Percentiles rank a stretch among this genome's conserved stretches.
Evolutionary conservation across 2,888 invertebrate genomes (phyloP).

Genomic region (Mamestra brassicae): DNA sequence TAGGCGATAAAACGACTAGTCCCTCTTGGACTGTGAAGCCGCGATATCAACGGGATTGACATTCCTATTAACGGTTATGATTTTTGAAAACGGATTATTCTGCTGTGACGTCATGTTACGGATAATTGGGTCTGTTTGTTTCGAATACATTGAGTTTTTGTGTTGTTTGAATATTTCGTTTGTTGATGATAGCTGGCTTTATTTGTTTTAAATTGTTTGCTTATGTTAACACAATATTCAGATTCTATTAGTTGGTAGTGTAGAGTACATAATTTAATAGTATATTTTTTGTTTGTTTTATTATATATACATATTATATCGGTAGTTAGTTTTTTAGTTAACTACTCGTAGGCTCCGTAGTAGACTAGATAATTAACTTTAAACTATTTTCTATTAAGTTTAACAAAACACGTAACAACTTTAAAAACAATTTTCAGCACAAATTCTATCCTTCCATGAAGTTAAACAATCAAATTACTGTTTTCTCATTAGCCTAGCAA

Average conservation of each 20-base stretch:
- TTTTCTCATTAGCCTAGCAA: conserved; percentile 44
- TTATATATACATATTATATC: too few relatives aligned
- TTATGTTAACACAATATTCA: neutral
- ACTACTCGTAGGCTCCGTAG: neutral
- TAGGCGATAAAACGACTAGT: conserved; percentile 61
- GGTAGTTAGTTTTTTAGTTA: neutral
- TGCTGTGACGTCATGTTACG: conserved; percentile 26
- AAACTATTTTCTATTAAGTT: too few relatives aligned
- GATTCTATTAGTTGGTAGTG: neutral
- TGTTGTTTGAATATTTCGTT: conserved; percentile 8
- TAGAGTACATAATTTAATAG: neutral
- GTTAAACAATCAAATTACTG: conserved; percentile 43
- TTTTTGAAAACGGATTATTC: conserved; percentile 57
- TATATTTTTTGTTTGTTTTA: neutral
- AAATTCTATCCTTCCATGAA: conserved; percentile 33
- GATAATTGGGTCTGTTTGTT: conserved; percentile 44
- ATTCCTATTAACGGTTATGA: conserved; percentile 63
- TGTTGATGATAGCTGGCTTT: conserved; percentile 7
- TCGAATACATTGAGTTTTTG: conserved; percentile 7
- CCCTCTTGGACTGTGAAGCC: conserved; percentile 55
- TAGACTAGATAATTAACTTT: too few relatives aligned
- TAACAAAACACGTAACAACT: neutral
- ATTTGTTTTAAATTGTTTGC: conserved; percentile 7
- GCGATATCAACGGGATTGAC: conserved; percentile 60
- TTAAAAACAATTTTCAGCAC: neutral